Percentiles rank a stretch among this genome's conserved stretches.
phyloP scores from a whole-genome alignment of 2,888 invertebrate species.

The Drosophila melanosoma region DNA sequence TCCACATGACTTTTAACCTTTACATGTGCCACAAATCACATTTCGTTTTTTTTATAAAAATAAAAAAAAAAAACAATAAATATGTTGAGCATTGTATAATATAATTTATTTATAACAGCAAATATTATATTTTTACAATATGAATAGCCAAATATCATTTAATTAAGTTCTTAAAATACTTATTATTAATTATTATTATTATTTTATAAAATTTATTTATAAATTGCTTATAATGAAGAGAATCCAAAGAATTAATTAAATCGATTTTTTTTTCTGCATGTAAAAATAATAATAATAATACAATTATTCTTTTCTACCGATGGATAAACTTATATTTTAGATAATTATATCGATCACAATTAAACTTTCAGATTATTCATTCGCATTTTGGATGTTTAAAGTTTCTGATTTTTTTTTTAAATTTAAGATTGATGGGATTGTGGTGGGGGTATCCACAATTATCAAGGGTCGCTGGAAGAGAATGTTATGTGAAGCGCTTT shows the following conservation, averaged over 20 bases:
- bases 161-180: not conserved
- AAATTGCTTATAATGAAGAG: too few species aligned
- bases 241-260: too few species aligned
- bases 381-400: not conserved
- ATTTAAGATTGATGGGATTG: not conserved
- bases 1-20: conserved; percentile 33
- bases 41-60: not conserved
- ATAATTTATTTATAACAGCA: not conserved
- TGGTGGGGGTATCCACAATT: not conserved
- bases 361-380: not conserved
- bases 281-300: not conserved
- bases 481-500: conserved; percentile 20
- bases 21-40: conserved; percentile 3
- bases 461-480: conserved; percentile 18
- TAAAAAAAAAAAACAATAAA: not conserved
- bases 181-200: too few species aligned
- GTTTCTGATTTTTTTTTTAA: not conserved
- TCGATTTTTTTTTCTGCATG: not conserved
- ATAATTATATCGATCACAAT: too few species aligned
- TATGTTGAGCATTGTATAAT: not conserved
- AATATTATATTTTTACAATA: not conserved
- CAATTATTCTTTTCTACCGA: not conserved
- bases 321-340: too few species aligned
- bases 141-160: not conserved
- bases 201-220: too few species aligned